phyloP scores from a whole-genome alignment of 2,888 invertebrate genomes.

The Heliconius charithonia region DNA sequence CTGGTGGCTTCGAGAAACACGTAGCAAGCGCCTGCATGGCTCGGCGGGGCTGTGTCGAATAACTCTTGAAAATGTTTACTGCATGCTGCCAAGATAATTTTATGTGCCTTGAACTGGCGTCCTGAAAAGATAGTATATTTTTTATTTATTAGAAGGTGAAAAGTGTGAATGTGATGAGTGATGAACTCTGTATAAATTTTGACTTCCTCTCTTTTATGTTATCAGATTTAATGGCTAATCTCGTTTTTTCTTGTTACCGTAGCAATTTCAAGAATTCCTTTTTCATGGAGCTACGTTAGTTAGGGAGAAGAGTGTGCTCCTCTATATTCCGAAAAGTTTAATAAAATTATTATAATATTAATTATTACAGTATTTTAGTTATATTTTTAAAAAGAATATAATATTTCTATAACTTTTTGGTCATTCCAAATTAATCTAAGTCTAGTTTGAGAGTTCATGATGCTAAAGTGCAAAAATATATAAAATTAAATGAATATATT shows the following conservation, averaged over 20 bases:
- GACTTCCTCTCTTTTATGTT: not conserved
- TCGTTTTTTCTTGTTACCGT: not conserved
- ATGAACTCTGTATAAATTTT: not conserved
- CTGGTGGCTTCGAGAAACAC: conserved; percentile 95
- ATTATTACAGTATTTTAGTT: no score
- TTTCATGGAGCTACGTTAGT: no score
- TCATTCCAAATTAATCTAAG: no score
- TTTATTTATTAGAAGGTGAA: not conserved
- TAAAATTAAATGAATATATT: not conserved
- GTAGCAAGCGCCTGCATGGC: conserved; percentile 90
- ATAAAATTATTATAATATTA: no score
- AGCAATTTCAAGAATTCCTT: not conserved
- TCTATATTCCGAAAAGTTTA: no score
- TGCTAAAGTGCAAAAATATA: not conserved
- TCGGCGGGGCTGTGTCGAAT: conserved; percentile 93
- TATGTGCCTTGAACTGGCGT: conserved; percentile 95
- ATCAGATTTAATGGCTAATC: not conserved
- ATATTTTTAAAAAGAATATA: no score
- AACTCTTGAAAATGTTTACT: conserved; percentile 96
- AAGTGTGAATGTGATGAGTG: not conserved
- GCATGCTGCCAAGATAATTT: conserved; percentile 95
- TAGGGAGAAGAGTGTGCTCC: no score
- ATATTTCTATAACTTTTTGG: no score
- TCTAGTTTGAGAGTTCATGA: not conserved
- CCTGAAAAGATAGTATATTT: conserved; percentile 78